Base-by-base conservation (phyloP, 2,888 invertebrate genomes). In the Xanthorhoe designata region DNA sequence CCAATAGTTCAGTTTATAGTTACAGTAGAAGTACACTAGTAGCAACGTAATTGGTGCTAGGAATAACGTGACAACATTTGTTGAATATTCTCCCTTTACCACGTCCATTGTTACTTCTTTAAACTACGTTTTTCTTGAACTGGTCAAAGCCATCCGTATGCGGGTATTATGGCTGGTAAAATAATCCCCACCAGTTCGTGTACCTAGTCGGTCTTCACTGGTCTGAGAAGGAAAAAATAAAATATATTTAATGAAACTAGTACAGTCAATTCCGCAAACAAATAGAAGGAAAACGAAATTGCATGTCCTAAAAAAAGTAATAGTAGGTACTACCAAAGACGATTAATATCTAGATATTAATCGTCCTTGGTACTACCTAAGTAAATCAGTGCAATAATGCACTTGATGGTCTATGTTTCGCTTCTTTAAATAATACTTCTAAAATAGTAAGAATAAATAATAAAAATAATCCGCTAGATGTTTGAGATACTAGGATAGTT, bases 1-100 rank as follows among this genome's bases (percentile, higher is more conserved):
- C 75, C 75, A 75, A 47, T 75, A 76, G 45, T 64, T 72, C 10
- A 74, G 47, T 65, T 68, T 71, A 52, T 66, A 72, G 15, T 18
- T 17, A 50, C 64, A 61, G 17, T 68, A 72, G 42, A 65, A 50
- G 59, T 68, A 70, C 52, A 64, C 6, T 7, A 53, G 13, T 18
- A 53, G 3, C 1, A 50, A 18, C 18, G 13, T 29, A n/a, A 47
- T 17, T 47, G 47, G 42, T 4, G 42, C 17, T 8, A 59, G 13
- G 4, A 47, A 13, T 17, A 38, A 19, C 6, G n/a, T 32, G n/a
- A 18, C n/a, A 7, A 35, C 7, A 15, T n/a, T 35, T n/a, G 35
- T 9, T 10, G 35, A 50, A 19, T 38, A 35, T 58, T 19, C 24
- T 24, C 2, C 42, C 2, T 7, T 35, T 24, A 52, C 10, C 19